phyloP scores from a whole-genome alignment of 2,797 vertebrate genomes.

The Sebastes itinus region DNA sequence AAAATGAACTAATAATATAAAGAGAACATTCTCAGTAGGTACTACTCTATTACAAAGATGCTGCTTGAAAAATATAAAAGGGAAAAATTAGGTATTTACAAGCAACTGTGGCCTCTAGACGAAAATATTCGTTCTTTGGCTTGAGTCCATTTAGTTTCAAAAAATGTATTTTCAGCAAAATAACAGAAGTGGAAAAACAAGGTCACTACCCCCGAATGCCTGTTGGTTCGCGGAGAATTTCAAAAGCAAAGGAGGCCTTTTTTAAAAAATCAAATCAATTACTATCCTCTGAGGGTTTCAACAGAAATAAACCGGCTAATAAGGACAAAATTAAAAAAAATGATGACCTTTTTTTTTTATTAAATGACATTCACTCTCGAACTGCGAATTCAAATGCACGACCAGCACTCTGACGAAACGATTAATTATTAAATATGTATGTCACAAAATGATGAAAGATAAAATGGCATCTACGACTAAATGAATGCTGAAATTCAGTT shows the following conservation, averaged over 20 bases:
- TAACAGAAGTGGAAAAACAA: background rate
- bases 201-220: background rate
- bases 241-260: background rate
- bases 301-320: background rate
- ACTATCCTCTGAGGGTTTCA: background rate
- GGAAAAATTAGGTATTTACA: background rate
- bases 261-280: background rate
- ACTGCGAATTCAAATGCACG: background rate
- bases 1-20: background rate
- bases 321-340: background rate
- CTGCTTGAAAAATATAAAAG: no score
- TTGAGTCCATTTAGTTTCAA: background rate
- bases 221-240: background rate
- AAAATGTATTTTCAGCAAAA: background rate
- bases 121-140: background rate
- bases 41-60: background rate
- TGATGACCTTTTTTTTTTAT: background rate
- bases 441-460: background rate
- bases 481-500: background rate
- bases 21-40: background rate
- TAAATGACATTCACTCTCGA: background rate
- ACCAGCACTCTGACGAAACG: background rate
- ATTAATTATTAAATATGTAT: background rate
- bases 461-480: background rate
- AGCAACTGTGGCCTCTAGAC: background rate